A percentile compares a stretch with the other conserved stretches of the same genome.
Conservation (phyloP, 2,797 vertebrate genomes). For the Ctenosaura bakeri region DNA sequence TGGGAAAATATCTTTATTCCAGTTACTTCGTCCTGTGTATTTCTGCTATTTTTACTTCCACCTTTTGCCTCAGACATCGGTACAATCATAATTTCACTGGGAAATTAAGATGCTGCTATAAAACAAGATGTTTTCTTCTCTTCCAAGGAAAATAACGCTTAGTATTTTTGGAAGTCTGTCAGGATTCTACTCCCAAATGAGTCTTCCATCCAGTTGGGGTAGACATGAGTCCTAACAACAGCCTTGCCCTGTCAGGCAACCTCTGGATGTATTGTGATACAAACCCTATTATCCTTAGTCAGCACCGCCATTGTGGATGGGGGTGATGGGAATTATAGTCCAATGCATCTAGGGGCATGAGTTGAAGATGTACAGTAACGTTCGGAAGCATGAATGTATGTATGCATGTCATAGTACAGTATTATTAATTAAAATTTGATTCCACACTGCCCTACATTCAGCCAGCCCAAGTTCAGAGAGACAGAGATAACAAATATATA, state of each 20-base stretch:
- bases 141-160: slow-evolving; percentile 16
- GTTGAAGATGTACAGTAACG: neutral
- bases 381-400: neutral
- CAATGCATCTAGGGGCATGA: neutral
- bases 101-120: slow-evolving; percentile 16
- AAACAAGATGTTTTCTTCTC: slow-evolving; percentile 14
- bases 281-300: neutral
- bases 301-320: neutral
- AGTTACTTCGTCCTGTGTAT: slow-evolving; percentile 1
- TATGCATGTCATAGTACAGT: neutral
- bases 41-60: slow-evolving; percentile 35
- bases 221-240: neutral
- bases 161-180: slow-evolving; percentile 7
- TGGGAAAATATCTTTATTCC: slow-evolving; percentile 22
- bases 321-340: neutral
- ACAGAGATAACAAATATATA: too few species aligned
- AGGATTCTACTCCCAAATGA: neutral
- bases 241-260: too few species aligned
- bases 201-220: neutral
- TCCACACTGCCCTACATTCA: neutral
- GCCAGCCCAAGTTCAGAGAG: neutral
- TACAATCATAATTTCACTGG: slow-evolving; percentile 13
- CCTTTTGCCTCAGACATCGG: slow-evolving; percentile 16
- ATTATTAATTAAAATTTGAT: too few species aligned
- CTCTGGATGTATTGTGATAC: neutral